Conservation (phyloP, 2,113 vertebrate genomes). For the Paraplagusia blochii region DNA sequence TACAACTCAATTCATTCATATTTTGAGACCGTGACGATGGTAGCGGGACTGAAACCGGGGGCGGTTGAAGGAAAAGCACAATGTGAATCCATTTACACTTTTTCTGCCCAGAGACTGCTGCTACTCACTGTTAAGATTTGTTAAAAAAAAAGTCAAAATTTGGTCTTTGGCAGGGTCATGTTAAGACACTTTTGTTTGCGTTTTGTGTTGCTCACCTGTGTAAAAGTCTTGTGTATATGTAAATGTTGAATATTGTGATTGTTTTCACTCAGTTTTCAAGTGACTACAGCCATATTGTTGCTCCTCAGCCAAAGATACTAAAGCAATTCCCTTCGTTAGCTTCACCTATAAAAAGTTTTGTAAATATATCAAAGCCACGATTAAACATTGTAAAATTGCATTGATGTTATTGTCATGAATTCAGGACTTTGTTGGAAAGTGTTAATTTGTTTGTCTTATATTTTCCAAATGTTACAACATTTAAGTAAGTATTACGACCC, state of each 20-base stretch:
- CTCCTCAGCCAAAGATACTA: constrained; percentile 3
- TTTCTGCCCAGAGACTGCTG: constrained; percentile 3
- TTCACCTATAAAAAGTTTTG: constrained; percentile 11
- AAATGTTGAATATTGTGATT: constrained; percentile 27
- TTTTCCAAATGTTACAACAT: no score
- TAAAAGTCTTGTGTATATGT: constrained; percentile 34
- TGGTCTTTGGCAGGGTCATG: constrained; percentile 7
- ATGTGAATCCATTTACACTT: neutral
- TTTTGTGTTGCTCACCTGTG: neutral
- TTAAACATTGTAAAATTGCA: no score
- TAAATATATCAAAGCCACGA: neutral
- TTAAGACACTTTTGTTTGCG: constrained; percentile 15
- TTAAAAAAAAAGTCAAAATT: neutral
- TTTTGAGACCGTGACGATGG: no score
- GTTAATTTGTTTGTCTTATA: no score
- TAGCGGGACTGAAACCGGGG: neutral
- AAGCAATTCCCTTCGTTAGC: neutral
- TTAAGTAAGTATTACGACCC: no score
- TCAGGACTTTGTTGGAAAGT: no score
- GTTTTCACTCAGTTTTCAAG: constrained; percentile 24
- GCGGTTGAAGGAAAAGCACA: neutral
- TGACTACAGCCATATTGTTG: constrained; percentile 2
- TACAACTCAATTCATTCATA: no score
- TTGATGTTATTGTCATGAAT: no score
- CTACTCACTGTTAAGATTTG: constrained; percentile 14